Base-by-base conservation (phyloP, 1,140 invertebrate genomes). In the Drosophila persimilis region DNA sequence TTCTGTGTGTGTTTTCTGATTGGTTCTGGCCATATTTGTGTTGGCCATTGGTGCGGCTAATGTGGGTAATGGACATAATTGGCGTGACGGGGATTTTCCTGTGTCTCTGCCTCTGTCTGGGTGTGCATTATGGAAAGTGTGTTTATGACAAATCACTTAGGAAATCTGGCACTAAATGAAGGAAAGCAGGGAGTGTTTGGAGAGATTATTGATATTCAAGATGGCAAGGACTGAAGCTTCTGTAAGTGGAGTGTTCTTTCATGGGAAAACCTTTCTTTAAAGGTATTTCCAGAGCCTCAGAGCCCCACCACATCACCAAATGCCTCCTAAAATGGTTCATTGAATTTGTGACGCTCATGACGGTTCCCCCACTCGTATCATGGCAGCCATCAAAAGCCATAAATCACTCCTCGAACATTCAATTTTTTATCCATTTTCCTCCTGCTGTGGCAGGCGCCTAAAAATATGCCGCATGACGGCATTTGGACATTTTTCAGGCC, bases 21-120 rank as follows among this genome's bases (percentile, higher is more conserved):
- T 79, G 69, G 66, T 60, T 71, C 62, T 77, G 3, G 61, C 50
- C 53, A 51, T 79, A 58, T 78, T 79, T 79, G 44, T 47, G 26
- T 58, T 52, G 50, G 31, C 55, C 44, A 67, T 65, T 62, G 75
- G 74, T 6, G 20, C 11, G 62, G 35, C 62, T 65, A 65, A 45
- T 65, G 61, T 31, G 31, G 50, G 41, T 59, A 79, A 73, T 69
- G 75, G 55, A 22, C 54, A 64, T 53, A 74, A 79, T 74, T 79
- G 58, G 29, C 48, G 48, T 41, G 52, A 51, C 20, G 24, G 35
- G 43, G 63, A 70, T 63, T 73, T 13, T 11, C 11, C 7, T 31
- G 29, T 31, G 29, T 20, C 9, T 3, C 31, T 31, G 31, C 2
- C 20, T 20, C 1, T 8, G 29, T 29, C 6, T 31, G 31, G 66